Conservation (phyloP, 2,888 invertebrate species). For the Caenorhabditis japonica region DNA sequence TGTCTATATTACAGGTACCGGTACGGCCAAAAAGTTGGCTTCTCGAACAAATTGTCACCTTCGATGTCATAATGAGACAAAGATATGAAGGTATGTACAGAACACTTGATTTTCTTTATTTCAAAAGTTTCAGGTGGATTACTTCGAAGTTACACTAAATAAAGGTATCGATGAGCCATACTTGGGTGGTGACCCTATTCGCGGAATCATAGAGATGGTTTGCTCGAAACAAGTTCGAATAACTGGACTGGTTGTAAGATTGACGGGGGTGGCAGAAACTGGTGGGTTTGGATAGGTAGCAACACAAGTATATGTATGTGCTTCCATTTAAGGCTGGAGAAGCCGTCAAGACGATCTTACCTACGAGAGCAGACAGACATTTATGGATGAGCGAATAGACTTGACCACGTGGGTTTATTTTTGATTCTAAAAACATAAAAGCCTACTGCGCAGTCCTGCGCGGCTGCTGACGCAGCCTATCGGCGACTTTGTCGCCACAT, state of each 20-base stretch:
- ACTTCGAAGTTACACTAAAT: slow-evolving; percentile 72
- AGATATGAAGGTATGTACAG: slow-evolving; percentile 44
- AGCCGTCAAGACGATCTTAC: slow-evolving; percentile 67
- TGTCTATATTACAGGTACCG: too few relatives aligned
- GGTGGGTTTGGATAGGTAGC: slow-evolving; percentile 1
- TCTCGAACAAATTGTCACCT: too few relatives aligned
- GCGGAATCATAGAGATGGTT: slow-evolving; percentile 69
- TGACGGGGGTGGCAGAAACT: slow-evolving; percentile 59
- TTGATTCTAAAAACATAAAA: too few relatives aligned
- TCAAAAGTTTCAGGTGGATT: slow-evolving; percentile 66
- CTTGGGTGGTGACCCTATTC: slow-evolving; percentile 65
- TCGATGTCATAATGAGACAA: slow-evolving; percentile 51
- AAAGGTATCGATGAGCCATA: slow-evolving; percentile 67
- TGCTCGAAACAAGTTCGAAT: slow-evolving; percentile 66
- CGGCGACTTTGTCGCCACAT: too few relatives aligned
- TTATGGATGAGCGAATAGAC: slow-evolving; percentile 73
- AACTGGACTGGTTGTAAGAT: slow-evolving; percentile 66
- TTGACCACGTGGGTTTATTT: slow-evolving; percentile 65
- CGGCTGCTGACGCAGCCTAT: too few relatives aligned
- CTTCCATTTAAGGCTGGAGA: slow-evolving; percentile 65
- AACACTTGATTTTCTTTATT: not conserved
- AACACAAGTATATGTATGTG: too few relatives aligned
- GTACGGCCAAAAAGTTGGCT: too few relatives aligned
- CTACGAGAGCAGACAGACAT: slow-evolving; percentile 71
- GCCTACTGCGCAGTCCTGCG: too few relatives aligned